Evolutionary conservation across 2,113 vertebrate genomes (phyloP), one percentile per base, ranked within the genome.

Genomic region (Genyomyrus donnyi): DNA sequence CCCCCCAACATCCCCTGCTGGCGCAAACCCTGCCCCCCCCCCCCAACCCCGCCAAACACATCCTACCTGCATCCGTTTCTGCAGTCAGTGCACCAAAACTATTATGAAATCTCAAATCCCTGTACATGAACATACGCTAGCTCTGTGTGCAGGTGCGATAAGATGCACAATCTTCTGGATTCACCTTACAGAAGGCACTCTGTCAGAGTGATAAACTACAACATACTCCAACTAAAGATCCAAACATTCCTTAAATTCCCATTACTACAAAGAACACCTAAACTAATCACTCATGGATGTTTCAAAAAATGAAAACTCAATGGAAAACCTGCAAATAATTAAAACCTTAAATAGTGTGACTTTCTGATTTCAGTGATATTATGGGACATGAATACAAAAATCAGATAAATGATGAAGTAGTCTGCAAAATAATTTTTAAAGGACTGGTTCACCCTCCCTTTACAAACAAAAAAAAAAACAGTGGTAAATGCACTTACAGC

Each of bases 171-270:
- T 66, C 62, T 70, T 27, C 62, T 70, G 27, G 27, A 70, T 27
- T 31, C 3, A 27, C 62, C 62, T 70, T 70, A 70, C 9, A 31
- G n/a, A 4, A 13, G 62, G 62, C 62, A 70, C 62, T n/a, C 8
- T 70, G 27, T 11, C 27, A 31, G 10, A 13, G n/a, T 31, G 70
- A 39, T 17, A 2, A 77, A 77, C 35, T 5, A 39, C 4, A 19
- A 77, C 70, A 77, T 3, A 35, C 21, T 15, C 45, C 45, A 86
- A 86, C 42, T 86, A 49, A 27, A 27, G 31, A 86, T n/a, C n/a
- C 84, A 86, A 86, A 50, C 45, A n/a, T 85, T 85, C 84, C 84
- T 85, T 49, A 86, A 50, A 85, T 27, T 49, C 46, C 84, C 58
- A 46, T 88, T 49, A 31, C 56, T 31, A 31, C 56, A 45, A n/a